A percentile compares a stretch with the other conserved stretches of the same genome.
These are phyloP conservation scores for Leucoptera coffeella DNA, from an alignment of 2,888 invertebrate genomes.

Conservation along the genomic window DNA sequence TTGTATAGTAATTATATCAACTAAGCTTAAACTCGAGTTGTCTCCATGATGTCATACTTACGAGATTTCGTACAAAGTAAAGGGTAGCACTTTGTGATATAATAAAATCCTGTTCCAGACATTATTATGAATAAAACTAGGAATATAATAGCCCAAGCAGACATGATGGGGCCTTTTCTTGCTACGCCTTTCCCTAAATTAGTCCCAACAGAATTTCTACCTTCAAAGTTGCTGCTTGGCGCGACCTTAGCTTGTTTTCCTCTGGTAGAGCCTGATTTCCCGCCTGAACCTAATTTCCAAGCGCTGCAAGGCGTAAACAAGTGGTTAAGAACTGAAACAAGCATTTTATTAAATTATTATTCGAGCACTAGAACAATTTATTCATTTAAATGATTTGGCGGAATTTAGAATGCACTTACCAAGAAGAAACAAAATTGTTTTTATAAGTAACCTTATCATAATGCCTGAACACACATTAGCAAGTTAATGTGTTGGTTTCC, in stretches of 20 bases:
- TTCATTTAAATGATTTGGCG: too few species aligned
- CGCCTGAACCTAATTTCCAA: conserved; percentile 8
- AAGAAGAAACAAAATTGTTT: conserved; percentile 17
- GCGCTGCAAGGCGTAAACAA: conserved; percentile 14
- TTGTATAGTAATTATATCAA: too few species aligned
- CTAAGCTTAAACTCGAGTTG: conserved; percentile 21
- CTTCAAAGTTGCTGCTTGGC: conserved; percentile 15
- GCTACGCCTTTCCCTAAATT: conserved; percentile 15
- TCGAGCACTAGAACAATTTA: too few species aligned
- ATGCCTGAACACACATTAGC: too few species aligned
- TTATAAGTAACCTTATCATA: conserved; percentile 23
- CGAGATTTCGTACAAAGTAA: conserved; percentile 51
- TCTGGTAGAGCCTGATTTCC: conserved; percentile 9
- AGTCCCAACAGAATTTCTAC: conserved; percentile 16
- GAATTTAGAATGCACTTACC: conserved; percentile 23
- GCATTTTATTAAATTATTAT: conserved; percentile 4
- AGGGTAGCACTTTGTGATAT: conserved; percentile 61
- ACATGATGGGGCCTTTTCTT: conserved; percentile 40
- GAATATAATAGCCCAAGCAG: conserved; percentile 62
- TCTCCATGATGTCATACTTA: conserved; percentile 51
- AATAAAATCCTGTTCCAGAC: conserved; percentile 52
- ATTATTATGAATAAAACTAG: conserved; percentile 44
- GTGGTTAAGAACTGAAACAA: conserved; percentile 20
- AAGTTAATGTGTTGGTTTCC: too few species aligned
- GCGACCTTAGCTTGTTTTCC: conserved; percentile 9